Conservation (phyloP, 2,113 vertebrate species). For the Spilogale gracilis region DNA sequence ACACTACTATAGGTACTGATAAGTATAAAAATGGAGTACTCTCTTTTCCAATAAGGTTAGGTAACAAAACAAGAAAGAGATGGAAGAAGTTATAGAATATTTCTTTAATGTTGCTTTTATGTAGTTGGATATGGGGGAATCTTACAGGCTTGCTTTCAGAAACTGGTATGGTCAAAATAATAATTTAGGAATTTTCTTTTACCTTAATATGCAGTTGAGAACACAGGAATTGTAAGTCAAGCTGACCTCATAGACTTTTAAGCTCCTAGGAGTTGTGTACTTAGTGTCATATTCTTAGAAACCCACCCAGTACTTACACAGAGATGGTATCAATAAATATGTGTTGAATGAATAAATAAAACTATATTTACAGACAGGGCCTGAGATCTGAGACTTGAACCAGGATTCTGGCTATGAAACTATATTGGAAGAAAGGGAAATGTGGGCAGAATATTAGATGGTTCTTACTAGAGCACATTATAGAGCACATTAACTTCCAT, state of each 20-base stretch:
- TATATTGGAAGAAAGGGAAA: background rate
- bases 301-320: background rate
- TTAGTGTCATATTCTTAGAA: background rate
- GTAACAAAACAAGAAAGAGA: background rate
- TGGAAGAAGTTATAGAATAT: background rate
- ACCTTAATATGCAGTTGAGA: background rate
- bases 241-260: background rate
- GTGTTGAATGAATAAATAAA: background rate
- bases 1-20: background rate
- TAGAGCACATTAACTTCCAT: background rate
- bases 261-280: background rate
- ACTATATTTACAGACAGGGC: background rate
- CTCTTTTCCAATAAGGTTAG: background rate
- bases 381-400: background rate
- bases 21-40: background rate
- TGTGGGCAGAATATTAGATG: background rate
- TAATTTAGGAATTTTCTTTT: background rate
- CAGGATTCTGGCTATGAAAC: background rate
- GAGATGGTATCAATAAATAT: background rate
- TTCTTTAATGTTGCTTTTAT: background rate
- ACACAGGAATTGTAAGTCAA: background rate
- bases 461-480: background rate
- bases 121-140: background rate
- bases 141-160: background rate
- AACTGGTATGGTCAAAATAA: background rate